Percentiles rank a stretch among this genome's conserved stretches.
Evolutionary conservation across 2,113 vertebrate species (phyloP).

Genomic region (Leuciscus idus): DNA sequence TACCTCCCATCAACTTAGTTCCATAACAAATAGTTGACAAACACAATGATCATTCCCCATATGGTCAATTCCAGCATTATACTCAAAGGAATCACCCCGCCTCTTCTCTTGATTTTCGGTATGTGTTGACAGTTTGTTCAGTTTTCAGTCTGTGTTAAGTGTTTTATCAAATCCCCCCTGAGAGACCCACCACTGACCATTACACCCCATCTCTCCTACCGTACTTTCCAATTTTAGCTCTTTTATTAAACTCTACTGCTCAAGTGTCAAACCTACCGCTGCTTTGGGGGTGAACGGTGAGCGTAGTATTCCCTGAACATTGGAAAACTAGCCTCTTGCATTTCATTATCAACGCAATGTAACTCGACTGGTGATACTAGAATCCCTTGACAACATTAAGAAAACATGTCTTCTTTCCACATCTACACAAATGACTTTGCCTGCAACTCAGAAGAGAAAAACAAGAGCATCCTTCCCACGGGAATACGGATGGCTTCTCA

Average conservation of each 20-base stretch:
- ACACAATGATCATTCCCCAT: conserved; percentile 46
- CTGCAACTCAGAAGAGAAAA: background rate
- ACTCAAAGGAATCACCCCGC: conserved; percentile 27
- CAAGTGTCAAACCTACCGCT: conserved; percentile 45
- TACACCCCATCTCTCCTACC: conserved; percentile 21
- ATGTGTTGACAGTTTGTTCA: background rate
- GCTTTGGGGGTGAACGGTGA: conserved; percentile 41
- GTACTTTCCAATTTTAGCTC: conserved; percentile 48
- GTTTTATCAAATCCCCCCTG: conserved; percentile 47
- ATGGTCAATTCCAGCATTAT: conserved; percentile 29
- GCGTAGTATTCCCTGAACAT: conserved; percentile 47
- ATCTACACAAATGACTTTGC: conserved; percentile 42
- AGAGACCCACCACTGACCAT: conserved; percentile 42
- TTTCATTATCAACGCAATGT: conserved; percentile 50
- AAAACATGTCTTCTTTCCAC: background rate
- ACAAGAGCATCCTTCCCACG: background rate
- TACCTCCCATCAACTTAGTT: conserved; percentile 40
- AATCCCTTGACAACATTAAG: conserved; percentile 47
- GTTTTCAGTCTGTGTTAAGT: conserved; percentile 32
- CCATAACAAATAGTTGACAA: conserved; percentile 46
- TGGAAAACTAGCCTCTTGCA: background rate
- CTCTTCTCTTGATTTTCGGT: conserved; percentile 37
- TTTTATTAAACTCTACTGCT: conserved; percentile 53
- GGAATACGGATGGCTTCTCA: background rate
- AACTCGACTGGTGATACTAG: background rate